Evolutionary conservation across 2,888 invertebrate species (phyloP), one percentile per base, ranked within the genome.

Genomic region (Drosophila quasianomalipes): DNA sequence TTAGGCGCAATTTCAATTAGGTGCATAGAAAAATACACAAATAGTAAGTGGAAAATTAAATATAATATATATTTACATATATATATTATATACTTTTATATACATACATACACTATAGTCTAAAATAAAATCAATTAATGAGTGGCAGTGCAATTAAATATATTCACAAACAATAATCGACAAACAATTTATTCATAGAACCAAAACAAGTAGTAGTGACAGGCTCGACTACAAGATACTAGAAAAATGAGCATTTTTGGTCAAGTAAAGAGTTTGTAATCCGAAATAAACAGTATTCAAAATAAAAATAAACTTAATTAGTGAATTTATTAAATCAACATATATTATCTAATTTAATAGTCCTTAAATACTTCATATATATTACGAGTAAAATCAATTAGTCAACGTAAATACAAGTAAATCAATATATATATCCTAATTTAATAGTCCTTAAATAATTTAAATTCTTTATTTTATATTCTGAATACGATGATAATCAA

Each of bases 1-100:
- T 85, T 89, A 89, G 84, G 39, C 79, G 65, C 69, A 64, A 64
- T 85, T 90, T 83, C 89, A 85, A 85, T 90, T 88, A 83, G 44
- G 72, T 60, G 68, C 58, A 58, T 60, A 39, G 66, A 54, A 64
- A 76, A 60, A 30, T 47, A 61, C 74, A 62, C 67, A 74, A 66
- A 84, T 44, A 59, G 7, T 33, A 69, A 35, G 30, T 19, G 31
- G 41, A 41, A 41, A 39, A 51, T 39, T n/a, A 7, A 58, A 53
- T 74, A 76, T 53, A 30, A 73, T 53, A 35, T 52, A 31, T 16
- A 16, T 44, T 16, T 22, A 41, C 16, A 63, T 30, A 61, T 41
- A 41, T 5, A 33, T 54, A 33, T 28, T 10, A 52, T 57, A 51
- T 44, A 7, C 31, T 4, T 16, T 28, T 12, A 22, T 22, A 22